Evolutionary conservation across 1,140 invertebrate species (phyloP).

Genomic region (Acromyrmex echinatior): DNA sequence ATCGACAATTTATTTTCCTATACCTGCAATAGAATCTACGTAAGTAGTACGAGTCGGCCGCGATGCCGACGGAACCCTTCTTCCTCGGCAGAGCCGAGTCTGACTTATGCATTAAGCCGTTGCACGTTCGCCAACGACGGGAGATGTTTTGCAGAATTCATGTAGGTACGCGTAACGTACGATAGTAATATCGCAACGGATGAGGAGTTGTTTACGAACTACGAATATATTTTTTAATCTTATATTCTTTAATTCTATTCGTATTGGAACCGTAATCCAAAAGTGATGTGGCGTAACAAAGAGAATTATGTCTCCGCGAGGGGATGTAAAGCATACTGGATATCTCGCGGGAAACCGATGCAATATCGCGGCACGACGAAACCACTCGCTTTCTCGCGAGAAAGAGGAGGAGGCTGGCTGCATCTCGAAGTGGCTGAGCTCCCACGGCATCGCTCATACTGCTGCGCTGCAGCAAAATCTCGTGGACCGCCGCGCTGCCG

Average conservation of each 20-base stretch:
- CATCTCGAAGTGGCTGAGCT: constrained; percentile 22
- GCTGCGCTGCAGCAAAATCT: constrained; percentile 24
- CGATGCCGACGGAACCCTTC: constrained; percentile 14
- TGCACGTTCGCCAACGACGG: constrained; percentile 7
- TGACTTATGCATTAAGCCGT: constrained; percentile 30
- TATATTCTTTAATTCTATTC: neutral
- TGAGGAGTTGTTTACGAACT: neutral
- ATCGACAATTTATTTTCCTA: constrained; percentile 53
- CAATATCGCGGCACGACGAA: constrained; percentile 27
- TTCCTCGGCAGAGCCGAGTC: neutral
- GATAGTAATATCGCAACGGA: neutral
- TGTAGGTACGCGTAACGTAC: neutral
- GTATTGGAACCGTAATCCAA: neutral
- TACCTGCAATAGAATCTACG: constrained; percentile 45
- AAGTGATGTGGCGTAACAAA: neutral
- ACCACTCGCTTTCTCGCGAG: neutral
- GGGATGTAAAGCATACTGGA: constrained; percentile 5
- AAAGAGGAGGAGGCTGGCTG: neutral
- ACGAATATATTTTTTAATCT: constrained; percentile 2
- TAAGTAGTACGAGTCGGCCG: constrained; percentile 48
- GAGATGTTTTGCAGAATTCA: constrained; percentile 21
- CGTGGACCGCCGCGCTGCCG: constrained; percentile 5
- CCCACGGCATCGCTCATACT: constrained; percentile 36
- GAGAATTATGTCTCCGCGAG: neutral
- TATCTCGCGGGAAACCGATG: constrained; percentile 22